Evolutionary conservation across 1,140 invertebrate genomes (phyloP), one percentile per base, ranked within the genome.

Genomic region (Nomia melanderi): DNA sequence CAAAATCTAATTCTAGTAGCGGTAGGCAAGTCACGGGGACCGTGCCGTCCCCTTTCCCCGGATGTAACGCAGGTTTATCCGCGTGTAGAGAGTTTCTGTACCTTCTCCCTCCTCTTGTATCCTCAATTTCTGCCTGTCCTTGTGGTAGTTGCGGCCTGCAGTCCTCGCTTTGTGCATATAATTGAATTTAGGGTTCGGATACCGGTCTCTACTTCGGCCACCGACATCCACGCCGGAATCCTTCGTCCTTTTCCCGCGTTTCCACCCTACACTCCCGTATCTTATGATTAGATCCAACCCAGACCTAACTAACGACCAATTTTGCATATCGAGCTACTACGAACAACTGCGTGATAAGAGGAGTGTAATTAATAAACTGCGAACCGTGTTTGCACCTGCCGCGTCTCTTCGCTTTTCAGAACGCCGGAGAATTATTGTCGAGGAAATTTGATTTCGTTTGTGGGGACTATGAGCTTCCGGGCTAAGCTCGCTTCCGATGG

Each of bases 171-270:
- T 88, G 87, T 88, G 85, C 84, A 80, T 87, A 83, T 88, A 88
- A 88, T 87, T 88, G 87, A 84, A 88, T 88, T 88, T 87, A 82
- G 76, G n/a, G 79, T 87, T 73, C 74, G 82, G 79, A 78, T 84
- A 79, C 71, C 81, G 69, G 64, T 60, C 64, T 69, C 72, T 78
- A 65, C 80, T 84, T 78, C 47, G 57, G 31, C 54, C 69, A 25
- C 27, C 66, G 54, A 66, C 66, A 72, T 54, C 78, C 62, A 31
- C 44, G 54, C 41, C 25, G 31, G 9, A 0, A 20, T n/a, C 39
- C 36, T 69, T 70, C 63, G 41, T 77, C 56, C 77, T 57, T 73
- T 80, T 65, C 72, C 39, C 3, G 5, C 53, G 20, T 63, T 60
- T 64, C 53, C n/a, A n/a, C n/a, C 44, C 23, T 17, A 3, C 25